Base-by-base conservation (phyloP, 2,797 vertebrate genomes). In the Myotis myotis region DNA sequence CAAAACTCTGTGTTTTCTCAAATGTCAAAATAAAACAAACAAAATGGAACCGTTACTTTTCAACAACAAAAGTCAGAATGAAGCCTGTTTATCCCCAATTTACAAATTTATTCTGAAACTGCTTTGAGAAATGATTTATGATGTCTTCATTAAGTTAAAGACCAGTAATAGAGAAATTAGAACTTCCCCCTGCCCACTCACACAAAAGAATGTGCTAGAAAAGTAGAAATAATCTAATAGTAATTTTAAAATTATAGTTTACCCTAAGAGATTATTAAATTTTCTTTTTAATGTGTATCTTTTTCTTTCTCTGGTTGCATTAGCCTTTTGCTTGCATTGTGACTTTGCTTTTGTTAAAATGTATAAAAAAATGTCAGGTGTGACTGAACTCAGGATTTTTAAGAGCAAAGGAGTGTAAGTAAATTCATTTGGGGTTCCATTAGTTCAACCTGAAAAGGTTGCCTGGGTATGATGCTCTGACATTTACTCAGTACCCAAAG, bases 381-480 rank as follows among this genome's bases (percentile, higher is more conserved):
- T 96, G 93, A 93, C 66, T 92, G 78, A 95, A 94, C 89, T 97
- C 64, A 19, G 87, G 96, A 95, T 85, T 95, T 94, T 97, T 72
- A 95, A 84, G 93, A 97, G 89, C n/a, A 91, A 96, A 97, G 49
- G 60, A 89, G 15, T 91, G 11, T 97, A 70, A 95, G 95, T 92
- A 97, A 91, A 97, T 96, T 96, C 95, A 96, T 95, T 44, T 94
- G 94, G 95, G 91, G 96, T 97, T 97, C 96, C 91, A 87, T 90
- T 96, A 97, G 94, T 97, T 97, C 88, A 95, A 76, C 72, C 75
- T 6, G 68, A 96, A 93, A 97, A 97, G 41, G 70, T 87, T 97
- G 83, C 79, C 70, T 33, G 22, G 33, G 44, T 96, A 75, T 94
- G 80, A 93, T 96, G 53, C 62, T 93, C 91, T 98, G 96, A 95